Evolutionary conservation across 2,113 vertebrate species (phyloP), one percentile per base, ranked within the genome.

Genomic region (Misgurnus anguillicaudatus): DNA sequence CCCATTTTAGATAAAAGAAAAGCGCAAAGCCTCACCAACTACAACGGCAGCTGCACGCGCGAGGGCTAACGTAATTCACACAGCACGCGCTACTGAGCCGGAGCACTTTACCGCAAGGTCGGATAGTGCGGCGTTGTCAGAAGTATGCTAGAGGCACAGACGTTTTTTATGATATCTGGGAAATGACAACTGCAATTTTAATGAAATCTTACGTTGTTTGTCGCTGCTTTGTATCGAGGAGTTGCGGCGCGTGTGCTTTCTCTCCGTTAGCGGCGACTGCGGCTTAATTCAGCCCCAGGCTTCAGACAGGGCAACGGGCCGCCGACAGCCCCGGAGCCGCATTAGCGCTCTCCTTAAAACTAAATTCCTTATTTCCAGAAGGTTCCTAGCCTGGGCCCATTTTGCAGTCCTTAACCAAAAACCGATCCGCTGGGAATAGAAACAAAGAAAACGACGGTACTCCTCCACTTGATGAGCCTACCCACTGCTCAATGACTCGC

Each of bases 321-420:
- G 87, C 88, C 67, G 53, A 82, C 61, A 85, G 79, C 57, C 62
- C 78, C 67, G 80, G 48, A 82, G 73, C 58, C 64, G 60, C 64
- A 68, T 75, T 64, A 61, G 42, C 48, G 57, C 31, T 39, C 42
- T 45, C 9, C 53, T 11, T 5, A 19, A 63, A 71, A 72, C 75
- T 79, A 71, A 77, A 87, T 86, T 82, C 78, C 77, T 85, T 65
- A 78, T 83, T 89, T 90, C 89, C 85, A 65, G 83, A 92, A 89
- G 11, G 24, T 88, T 89, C 31, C 86, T 75, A 94, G 36, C 92
- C 92, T 2, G 92, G 89, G 65, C 85, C 90, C 91, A 93, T 92
- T 71, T 11, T 81, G 78, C 17, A 53, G 6, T 6, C 31, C 14
- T 53, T 11, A 41, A 3, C 11, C 5, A 24, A 7, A 62, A n/a